Conservation (phyloP, 2,888 invertebrate species). For the Xanthorhoe spadicearia region DNA sequence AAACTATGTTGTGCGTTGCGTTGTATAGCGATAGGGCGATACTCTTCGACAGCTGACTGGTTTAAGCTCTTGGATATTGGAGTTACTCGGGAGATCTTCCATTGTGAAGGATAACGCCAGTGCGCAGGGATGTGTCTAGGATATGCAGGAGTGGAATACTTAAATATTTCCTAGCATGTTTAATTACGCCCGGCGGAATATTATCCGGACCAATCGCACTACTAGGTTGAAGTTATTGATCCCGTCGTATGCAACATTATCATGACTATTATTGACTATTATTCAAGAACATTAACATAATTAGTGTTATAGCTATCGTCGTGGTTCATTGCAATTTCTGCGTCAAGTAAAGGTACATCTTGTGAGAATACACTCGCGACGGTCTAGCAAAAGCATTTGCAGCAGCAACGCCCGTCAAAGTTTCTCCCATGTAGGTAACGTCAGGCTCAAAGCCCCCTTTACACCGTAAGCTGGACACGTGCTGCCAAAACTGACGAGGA, state of each 20-base stretch:
- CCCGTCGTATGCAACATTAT: background rate
- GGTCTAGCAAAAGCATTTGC: background rate
- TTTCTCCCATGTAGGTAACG: background rate
- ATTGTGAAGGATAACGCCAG: background rate
- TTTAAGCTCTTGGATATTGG: background rate
- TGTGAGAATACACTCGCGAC: background rate
- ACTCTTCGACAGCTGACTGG: background rate
- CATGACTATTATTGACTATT: no score
- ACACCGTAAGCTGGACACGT: slow-evolving; percentile 1
- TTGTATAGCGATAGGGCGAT: slow-evolving; percentile 1
- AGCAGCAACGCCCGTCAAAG: background rate
- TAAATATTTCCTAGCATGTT: background rate
- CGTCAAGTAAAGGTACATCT: background rate
- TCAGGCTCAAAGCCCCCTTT: background rate
- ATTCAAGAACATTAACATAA: background rate
- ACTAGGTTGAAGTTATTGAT: background rate
- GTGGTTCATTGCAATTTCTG: background rate
- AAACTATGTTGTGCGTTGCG: no score
- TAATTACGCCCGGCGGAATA: background rate
- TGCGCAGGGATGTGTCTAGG: background rate
- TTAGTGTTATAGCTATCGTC: background rate
- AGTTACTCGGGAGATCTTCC: background rate
- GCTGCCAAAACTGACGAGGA: background rate
- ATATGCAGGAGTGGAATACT: background rate
- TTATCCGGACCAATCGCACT: background rate